Evolutionary conservation across 2,888 invertebrate genomes (phyloP).

Genomic region (Drosophila phalerata): DNA sequence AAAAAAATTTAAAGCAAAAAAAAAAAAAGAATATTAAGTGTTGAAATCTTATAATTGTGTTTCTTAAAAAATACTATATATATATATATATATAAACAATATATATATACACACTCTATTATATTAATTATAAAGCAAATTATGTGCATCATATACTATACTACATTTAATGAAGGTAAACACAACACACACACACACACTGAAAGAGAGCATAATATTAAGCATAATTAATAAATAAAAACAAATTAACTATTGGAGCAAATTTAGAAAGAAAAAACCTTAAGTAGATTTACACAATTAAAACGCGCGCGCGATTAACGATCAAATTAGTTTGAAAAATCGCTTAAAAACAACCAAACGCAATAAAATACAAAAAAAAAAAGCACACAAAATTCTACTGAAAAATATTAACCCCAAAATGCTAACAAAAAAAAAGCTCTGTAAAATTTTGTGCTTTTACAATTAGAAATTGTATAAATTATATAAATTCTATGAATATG

Average conservation of each 20-base stretch:
- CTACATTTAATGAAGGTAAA: conserved; percentile 65
- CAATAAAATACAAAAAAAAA: conserved; percentile 16
- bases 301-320: conserved; percentile 40
- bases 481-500: conserved; percentile 33
- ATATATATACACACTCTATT: conserved; percentile 44
- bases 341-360: conserved; percentile 38
- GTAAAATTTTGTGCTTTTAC: conserved; percentile 74
- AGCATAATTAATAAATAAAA: conserved; percentile 57
- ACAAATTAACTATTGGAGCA: conserved; percentile 68
- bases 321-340: conserved; percentile 38
- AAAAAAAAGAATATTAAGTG: conserved; percentile 59
- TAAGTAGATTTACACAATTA: conserved; percentile 65
- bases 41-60: conserved; percentile 73
- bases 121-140: conserved; percentile 68
- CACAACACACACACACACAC: conserved; percentile 43
- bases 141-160: conserved; percentile 71
- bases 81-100: conserved; percentile 54
- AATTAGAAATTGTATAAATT: conserved; percentile 76
- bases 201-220: conserved; percentile 54
- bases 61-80: conserved; percentile 59
- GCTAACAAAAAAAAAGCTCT: conserved; percentile 31
- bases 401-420: conserved; percentile 22
- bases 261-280: conserved; percentile 45
- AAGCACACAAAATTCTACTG: conserved; percentile 19
- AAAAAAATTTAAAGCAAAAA: conserved; percentile 16